Conservation (phyloP, 2,113 vertebrate genomes). For the Dolichotis patagonum region DNA sequence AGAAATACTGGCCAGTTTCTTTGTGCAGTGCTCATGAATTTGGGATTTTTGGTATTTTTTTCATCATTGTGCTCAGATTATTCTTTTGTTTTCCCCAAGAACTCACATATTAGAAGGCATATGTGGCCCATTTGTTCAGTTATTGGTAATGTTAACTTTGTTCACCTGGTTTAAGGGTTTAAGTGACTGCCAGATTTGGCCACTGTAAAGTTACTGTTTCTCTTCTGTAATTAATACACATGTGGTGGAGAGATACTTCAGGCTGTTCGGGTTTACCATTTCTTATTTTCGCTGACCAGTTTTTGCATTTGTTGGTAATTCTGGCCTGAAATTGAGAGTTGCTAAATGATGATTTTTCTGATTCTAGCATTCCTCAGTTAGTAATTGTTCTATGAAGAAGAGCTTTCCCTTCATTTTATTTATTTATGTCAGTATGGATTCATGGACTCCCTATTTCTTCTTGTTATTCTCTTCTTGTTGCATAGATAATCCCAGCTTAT, state of each 20-base stretch:
- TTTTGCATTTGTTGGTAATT: not conserved
- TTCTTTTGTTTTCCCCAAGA: not conserved
- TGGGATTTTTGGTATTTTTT: not conserved
- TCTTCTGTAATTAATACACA: slow-evolving; percentile 13
- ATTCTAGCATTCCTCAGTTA: not conserved
- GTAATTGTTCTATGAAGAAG: not conserved
- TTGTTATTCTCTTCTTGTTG: not conserved
- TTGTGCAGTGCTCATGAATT: not conserved
- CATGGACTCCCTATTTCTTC: not conserved
- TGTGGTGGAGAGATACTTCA: not conserved
- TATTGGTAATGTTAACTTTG: not conserved
- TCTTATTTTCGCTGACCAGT: not conserved
- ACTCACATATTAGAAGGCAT: not conserved
- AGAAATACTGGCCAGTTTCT: slow-evolving; percentile 15
- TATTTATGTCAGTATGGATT: not conserved
- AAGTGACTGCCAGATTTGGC: not conserved
- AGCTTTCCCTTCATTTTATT: not conserved
- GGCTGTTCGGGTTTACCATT: not conserved
- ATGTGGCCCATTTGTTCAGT: not conserved
- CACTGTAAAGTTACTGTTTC: not conserved
- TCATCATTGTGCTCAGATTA: not conserved
- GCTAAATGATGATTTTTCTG: slow-evolving; percentile 5
- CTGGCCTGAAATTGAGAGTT: not conserved
- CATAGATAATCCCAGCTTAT: not conserved
- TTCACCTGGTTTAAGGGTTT: not conserved